Conservation (phyloP, 2,797 vertebrate genomes). For the Centropyge bicolor region DNA sequence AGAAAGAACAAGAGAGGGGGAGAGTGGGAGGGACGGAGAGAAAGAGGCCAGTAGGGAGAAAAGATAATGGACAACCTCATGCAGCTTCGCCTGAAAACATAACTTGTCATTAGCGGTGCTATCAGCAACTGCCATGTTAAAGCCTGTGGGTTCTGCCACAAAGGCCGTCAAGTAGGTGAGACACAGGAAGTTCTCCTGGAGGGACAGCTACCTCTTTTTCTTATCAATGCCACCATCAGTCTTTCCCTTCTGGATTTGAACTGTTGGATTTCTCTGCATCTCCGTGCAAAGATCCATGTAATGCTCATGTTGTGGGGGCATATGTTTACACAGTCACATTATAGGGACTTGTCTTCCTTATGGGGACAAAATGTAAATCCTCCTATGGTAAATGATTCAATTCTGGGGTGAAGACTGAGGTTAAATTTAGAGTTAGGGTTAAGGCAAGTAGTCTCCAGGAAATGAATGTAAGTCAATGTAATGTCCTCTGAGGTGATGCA, state of each 20-base stretch:
- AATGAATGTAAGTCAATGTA: no score
- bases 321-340: background rate
- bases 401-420: no score
- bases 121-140: conserved; percentile 61
- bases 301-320: background rate
- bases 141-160: conserved; percentile 37
- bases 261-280: conserved; percentile 22
- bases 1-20: conserved; percentile 60
- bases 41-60: conserved; percentile 68
- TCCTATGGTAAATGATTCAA: no score
- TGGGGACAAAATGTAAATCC: no score
- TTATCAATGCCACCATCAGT: background rate
- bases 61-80: conserved; percentile 74
- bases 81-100: conserved; percentile 75
- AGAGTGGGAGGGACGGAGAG: conserved; percentile 57
- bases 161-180: conserved; percentile 35
- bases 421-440: no score
- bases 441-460: no score
- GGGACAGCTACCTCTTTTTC: conserved; percentile 25
- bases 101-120: conserved; percentile 73
- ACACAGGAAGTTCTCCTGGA: conserved; percentile 44
- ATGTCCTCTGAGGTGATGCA: no score
- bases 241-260: conserved; percentile 30
- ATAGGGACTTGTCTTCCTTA: no score
- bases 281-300: background rate